Conservation (phyloP, 2,113 vertebrate species). For the Bos indicus region DNA sequence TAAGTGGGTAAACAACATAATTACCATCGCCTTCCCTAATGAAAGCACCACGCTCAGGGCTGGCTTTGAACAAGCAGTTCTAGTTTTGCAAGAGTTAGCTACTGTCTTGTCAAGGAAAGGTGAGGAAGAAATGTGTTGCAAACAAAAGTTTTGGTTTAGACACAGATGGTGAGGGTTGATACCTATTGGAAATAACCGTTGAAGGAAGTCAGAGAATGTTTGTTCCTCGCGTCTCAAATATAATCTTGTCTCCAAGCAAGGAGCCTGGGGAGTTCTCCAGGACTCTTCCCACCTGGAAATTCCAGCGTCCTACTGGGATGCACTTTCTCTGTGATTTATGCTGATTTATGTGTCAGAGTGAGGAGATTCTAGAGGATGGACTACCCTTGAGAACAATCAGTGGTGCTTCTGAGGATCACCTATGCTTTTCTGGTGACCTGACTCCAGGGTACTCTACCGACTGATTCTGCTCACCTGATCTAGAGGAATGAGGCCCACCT, state of each 20-base stretch:
- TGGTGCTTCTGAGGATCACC: not conserved
- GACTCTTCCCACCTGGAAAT: not conserved
- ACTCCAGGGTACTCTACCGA: not conserved
- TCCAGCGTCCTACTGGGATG: not conserved
- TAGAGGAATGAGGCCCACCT: not conserved
- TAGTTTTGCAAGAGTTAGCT: conserved; percentile 14
- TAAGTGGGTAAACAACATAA: conserved; percentile 24
- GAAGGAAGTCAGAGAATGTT: not conserved
- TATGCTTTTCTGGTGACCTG: not conserved
- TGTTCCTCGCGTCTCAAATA: not conserved
- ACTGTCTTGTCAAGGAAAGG: not conserved
- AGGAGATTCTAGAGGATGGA: not conserved
- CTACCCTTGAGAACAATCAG: not conserved
- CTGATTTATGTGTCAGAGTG: not conserved
- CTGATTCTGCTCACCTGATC: not conserved
- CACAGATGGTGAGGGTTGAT: not conserved
- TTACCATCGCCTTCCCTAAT: not conserved
- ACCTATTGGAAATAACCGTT: not conserved
- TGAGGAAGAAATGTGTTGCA: not conserved
- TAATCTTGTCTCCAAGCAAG: not conserved
- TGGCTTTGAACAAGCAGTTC: not conserved
- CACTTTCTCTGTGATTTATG: not conserved
- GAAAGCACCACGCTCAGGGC: not conserved
- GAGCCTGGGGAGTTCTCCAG: not conserved
- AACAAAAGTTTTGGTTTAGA: not conserved